phyloP scores from a whole-genome alignment of 2,888 invertebrate species.

The Thymelicus sylvestris region DNA sequence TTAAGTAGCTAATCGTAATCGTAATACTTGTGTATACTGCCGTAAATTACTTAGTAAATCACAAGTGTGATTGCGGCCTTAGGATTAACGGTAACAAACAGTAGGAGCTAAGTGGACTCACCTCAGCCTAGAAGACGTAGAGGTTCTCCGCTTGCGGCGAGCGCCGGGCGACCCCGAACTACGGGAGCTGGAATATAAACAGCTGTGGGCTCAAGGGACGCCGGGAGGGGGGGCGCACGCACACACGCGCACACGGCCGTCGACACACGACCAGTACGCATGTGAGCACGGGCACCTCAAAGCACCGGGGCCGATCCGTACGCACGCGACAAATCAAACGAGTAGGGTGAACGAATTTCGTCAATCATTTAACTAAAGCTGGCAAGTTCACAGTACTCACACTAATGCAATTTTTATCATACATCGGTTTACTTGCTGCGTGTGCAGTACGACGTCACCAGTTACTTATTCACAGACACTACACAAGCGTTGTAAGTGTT shows the following conservation, averaged over 20 bases:
- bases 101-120: constrained; percentile 49
- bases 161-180: constrained; percentile 74
- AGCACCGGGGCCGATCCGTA: constrained; percentile 40
- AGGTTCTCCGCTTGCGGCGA: constrained; percentile 72
- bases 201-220: constrained; percentile 77
- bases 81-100: constrained; percentile 5
- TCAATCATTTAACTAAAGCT: not conserved
- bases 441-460: too few species aligned
- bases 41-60: too few species aligned
- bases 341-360: not conserved
- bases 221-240: constrained; percentile 58
- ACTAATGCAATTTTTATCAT: too few species aligned
- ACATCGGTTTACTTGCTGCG: too few species aligned
- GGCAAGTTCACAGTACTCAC: too few species aligned
- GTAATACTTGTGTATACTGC: too few species aligned
- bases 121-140: constrained; percentile 79
- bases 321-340: constrained; percentile 38
- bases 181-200: constrained; percentile 85
- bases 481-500: too few species aligned
- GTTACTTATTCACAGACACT: too few species aligned
- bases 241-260: constrained; percentile 42
- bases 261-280: constrained; percentile 25
- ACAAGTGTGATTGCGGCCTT: too few species aligned
- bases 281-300: constrained; percentile 41
- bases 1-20: too few species aligned